Base-by-base conservation (phyloP, 2,888 invertebrate species). In the Horisme vitalbata region DNA sequence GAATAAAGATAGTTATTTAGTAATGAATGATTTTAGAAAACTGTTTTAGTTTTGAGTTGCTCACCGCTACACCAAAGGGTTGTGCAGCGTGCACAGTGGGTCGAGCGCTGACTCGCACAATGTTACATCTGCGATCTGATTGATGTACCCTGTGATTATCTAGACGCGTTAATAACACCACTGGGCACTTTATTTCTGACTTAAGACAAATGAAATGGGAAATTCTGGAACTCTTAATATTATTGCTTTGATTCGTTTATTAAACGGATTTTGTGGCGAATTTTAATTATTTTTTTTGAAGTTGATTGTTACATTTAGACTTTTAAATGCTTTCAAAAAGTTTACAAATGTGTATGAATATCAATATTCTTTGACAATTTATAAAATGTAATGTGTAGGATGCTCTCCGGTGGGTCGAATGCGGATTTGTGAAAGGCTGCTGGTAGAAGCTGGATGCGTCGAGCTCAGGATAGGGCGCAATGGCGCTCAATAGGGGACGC, bases 101-200 rank as follows among this genome's bases (percentile, higher is more conserved):
- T 76, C 79, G 80, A 71, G 70, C 77, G 83, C 88, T 87, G 87
- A 86, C 88, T 88, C 87, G 87, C 88, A 85, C 84, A 87, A 83
- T 77, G 76, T 70, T 81, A 83, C 84, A 87, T 87, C 87, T 88
- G 87, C 87, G 85, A 79, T 68, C 75, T 90, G 90, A 90, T 89
- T 90, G 90, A 90, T 90, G 90, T 83, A 76, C 84, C 79, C 86
- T 89, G 84, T 90, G 90, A 90, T 90, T 90, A 90, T 88, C 81
- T 81, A 77, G 90, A 90, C 90, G 84, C 83, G 84, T 82, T 90
- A 90, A 90, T 90, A 90, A 90, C 83, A 90, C 85, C 83, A 79
- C 80, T 72, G 84, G 78, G 80, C 86, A 87, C 87, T 89, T 83
- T 84, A 86, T 86, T 86, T 85, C 76, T 84, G 87, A 86, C 83